Base-by-base conservation (phyloP, 37 sponge, comb jelly and placozoan species). In the Petrosia ficiformis region DNA sequence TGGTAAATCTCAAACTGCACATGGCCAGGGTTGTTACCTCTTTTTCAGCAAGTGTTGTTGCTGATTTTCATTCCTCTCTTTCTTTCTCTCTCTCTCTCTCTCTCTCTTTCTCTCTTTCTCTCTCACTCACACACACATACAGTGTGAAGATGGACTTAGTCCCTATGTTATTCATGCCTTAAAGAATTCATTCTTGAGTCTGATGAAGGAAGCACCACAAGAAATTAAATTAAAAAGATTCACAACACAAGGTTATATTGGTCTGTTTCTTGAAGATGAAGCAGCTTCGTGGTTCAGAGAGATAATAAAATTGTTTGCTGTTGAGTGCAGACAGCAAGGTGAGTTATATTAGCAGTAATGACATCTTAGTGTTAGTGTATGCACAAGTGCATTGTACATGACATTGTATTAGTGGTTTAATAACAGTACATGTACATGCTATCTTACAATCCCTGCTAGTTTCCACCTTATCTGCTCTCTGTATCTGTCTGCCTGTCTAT, bases 231-330 rank as follows among this genome's bases (percentile, higher is more conserved):
- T 90, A 25, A 71, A 80, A 54, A 72, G 86, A 10, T 94, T 72
- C 71, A 52, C 70, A 2, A 66, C 95, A 31, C 82, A 90, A 65
- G 66, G 85, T 76, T 94, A 94, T 72, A 87, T 94, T 34, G 95
- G 95, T 0, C 83, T 94, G 56, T 90, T 94, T 33, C 48, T 94
- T 28, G 95, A 94, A 70, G 92, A 94, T 3, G 86, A 93, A 33
- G 70, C 76, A 0, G 82, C 91, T 5, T 42, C 67, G 0, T 94
- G 95, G 95, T 80, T 94, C 70, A 70, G 85, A 60, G 79, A 84
- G 14, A 39, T 90, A 26, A 76, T 77, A 63, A 67, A 63, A 30
- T 59, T 41, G 44, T 88, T 84, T 82, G 75, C 85, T 30, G 30
- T 22, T 30, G 95, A 87, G 1, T 29, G 57, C 1, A 44, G 67